Evolutionary conservation across 1,140 invertebrate genomes (phyloP).

Genomic region (Chelonus insularis): DNA sequence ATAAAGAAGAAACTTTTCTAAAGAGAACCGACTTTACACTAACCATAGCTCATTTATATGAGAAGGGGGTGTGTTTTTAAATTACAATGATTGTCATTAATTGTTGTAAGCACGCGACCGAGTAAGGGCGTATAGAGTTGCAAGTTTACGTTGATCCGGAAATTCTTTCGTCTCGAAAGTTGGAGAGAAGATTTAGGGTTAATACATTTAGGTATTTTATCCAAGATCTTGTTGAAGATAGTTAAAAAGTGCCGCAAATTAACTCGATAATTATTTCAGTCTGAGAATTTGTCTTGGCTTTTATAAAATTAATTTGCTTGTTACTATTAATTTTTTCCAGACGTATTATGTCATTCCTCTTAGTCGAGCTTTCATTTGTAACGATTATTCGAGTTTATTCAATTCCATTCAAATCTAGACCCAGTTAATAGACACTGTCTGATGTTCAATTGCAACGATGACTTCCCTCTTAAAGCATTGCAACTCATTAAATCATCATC

Average conservation of each 20-base stretch:
- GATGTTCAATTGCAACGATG: slow-evolving; percentile 12
- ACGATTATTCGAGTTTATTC: slow-evolving; percentile 14
- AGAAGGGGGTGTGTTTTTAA: slow-evolving; percentile 7
- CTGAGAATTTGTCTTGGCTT: slow-evolving; percentile 3
- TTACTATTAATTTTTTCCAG: neutral
- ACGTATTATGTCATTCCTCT: neutral
- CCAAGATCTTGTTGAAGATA: slow-evolving; percentile 10
- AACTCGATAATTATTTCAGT: neutral
- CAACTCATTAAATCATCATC: neutral
- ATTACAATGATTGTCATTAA: slow-evolving; percentile 1
- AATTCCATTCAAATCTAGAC: slow-evolving; percentile 17
- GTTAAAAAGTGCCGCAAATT: slow-evolving; percentile 25
- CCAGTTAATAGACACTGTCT: slow-evolving; percentile 8
- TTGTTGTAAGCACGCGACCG: slow-evolving; percentile 20
- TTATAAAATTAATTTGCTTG: neutral
- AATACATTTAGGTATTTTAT: slow-evolving; percentile 19
- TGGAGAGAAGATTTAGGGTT: slow-evolving; percentile 6
- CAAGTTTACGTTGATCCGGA: slow-evolving; percentile 14
- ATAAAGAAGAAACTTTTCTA: too few relatives aligned
- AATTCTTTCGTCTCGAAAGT: slow-evolving; percentile 20
- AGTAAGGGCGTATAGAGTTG: slow-evolving; percentile 17
- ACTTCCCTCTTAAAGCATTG: slow-evolving; percentile 13
- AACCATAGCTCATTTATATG: too few relatives aligned
- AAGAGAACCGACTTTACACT: too few relatives aligned
- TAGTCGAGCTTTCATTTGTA: neutral